Evolutionary conservation across 2,113 vertebrate genomes (phyloP), one percentile per base, ranked within the genome.

Genomic region (Myotis yumanensis): DNA sequence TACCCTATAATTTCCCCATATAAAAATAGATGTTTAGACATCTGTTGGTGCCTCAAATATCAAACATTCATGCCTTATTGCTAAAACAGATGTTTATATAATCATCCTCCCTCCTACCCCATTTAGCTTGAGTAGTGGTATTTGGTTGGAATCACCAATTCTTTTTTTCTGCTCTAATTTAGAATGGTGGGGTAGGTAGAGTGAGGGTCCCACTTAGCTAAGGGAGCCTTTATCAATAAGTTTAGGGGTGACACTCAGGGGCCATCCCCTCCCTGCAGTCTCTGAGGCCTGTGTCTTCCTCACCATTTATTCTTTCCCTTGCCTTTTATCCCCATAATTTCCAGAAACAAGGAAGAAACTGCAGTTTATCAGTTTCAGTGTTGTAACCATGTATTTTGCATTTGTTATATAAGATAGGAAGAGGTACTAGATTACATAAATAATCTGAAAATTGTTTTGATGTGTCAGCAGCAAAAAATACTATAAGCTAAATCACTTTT

Each of bases 21-120:
- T 40, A 75, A 71, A 83, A 75, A 28, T 82, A 68, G 23, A 46
- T 79, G 57, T 89, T 54, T 75, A 90, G 23, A 80, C 23, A 93
- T 76, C 16, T 59, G 6, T 77, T 75, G 43, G n/a, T 94, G 20
- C 37, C 18, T 93, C 72, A 48, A 76, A 82, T 72, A 83, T 86
- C 68, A 91, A 95, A 66, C 32, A 91, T 54, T 54, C 72, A 92
- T 89, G 79, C 10, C 64, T 76, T 73, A 18, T 35, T 91, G 64
- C 72, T 94, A n/a, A 85, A 64, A 54, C 30, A 83, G 12, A 8
- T 94, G 43, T 90, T 73, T 73, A 14, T 17, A n/a, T 57, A 87
- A 66, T 32, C 48, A 81, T 77, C 32, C 52, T 16, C 4, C 12
- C 54, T 75, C 28, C 7, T 40, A 22, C 17, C 28, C 15, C 8